Conservation (phyloP, 2,888 invertebrate species). For the Mellilla xanthometata region DNA sequence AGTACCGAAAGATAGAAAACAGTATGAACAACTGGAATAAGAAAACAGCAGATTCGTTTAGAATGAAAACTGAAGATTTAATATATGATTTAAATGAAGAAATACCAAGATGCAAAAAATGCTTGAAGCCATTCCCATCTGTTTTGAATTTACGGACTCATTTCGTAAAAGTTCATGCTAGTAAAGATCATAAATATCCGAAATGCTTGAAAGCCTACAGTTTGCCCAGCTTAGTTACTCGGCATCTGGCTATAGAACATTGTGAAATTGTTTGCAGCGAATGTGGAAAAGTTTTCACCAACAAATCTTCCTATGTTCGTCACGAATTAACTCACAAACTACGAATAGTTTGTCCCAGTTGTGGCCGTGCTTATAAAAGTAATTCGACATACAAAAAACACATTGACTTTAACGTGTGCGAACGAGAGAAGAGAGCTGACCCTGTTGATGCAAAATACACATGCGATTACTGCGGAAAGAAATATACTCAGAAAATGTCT, state of each 20-base stretch:
- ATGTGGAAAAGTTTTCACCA: slow-evolving; percentile 59
- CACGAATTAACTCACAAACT: slow-evolving; percentile 56
- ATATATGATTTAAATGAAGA: slow-evolving; percentile 42
- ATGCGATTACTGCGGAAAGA: slow-evolving; percentile 68
- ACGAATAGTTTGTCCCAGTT: slow-evolving; percentile 55
- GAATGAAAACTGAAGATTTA: slow-evolving; percentile 36
- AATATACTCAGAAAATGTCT: slow-evolving; percentile 65
- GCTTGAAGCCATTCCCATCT: slow-evolving; percentile 46
- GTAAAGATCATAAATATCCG: slow-evolving; percentile 50
- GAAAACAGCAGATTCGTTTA: not conserved
- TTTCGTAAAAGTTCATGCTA: slow-evolving; percentile 54
- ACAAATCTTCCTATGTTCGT: slow-evolving; percentile 50
- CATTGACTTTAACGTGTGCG: slow-evolving; percentile 55
- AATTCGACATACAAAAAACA: slow-evolving; percentile 59
- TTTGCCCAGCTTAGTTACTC: slow-evolving; percentile 41
- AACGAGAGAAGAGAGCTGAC: slow-evolving; percentile 48
- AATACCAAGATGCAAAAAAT: slow-evolving; percentile 50
- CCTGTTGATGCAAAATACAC: slow-evolving; percentile 57
- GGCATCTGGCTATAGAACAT: slow-evolving; percentile 52
- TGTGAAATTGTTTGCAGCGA: slow-evolving; percentile 49
- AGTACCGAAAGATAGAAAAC: too few species aligned
- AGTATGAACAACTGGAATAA: slow-evolving; percentile 14
- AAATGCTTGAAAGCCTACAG: slow-evolving; percentile 51
- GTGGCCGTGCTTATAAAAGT: slow-evolving; percentile 64
- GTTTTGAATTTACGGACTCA: slow-evolving; percentile 51